Base-by-base conservation (phyloP, 2,888 invertebrate genomes). In the Catocala fraxini region DNA sequence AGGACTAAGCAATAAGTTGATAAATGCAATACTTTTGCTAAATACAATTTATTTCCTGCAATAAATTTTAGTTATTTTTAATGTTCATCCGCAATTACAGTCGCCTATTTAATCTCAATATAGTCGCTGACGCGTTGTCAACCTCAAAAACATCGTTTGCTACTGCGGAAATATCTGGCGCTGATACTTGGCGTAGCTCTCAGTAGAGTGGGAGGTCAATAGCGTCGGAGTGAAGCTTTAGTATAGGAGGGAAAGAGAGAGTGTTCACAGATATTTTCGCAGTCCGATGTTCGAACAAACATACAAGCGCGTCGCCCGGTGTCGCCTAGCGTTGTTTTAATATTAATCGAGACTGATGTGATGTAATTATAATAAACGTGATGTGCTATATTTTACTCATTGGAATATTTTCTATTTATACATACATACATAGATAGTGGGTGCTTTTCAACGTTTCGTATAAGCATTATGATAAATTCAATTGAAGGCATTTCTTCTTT, bases 291-390 rank as follows among this genome's bases (percentile, higher is more conserved):
- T 10, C 51, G 69, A 69, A 64, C 77, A 65, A 61, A 63, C 11
- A 51, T 25, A 45, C 47, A 12, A 47, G 57, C 46, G 57, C 58
- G 60, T 51, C 58, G 52, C 63, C 49, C 67, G 65, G 59, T 7
- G 65, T 66, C 65, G 75, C 72, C 61, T 63, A 25, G 43, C 53
- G 72, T 63, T 62, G 72, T 77, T 72, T 74, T 75, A 70, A 75
- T 80, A 75, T 79, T 79, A 77, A 78, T 81, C 78, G 89, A 89
- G 90, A 90, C 90, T 90, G 90, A 90, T 87, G 88, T 88, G 84
- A 86, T 86, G 79, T 84, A 79, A 77, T 81, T 71, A 74, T 84
- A 77, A 73, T 78, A 75, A 69, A 81, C 82, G 83, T 84, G 84
- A 84, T 84, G 85, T 86, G 85, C 85, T 88, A 83, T 88, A 84